A percentile compares a stretch with the other conserved stretches of the same genome.
Conservation (phyloP, 2,888 invertebrate genomes). For the Dolichopus griseipennis region DNA sequence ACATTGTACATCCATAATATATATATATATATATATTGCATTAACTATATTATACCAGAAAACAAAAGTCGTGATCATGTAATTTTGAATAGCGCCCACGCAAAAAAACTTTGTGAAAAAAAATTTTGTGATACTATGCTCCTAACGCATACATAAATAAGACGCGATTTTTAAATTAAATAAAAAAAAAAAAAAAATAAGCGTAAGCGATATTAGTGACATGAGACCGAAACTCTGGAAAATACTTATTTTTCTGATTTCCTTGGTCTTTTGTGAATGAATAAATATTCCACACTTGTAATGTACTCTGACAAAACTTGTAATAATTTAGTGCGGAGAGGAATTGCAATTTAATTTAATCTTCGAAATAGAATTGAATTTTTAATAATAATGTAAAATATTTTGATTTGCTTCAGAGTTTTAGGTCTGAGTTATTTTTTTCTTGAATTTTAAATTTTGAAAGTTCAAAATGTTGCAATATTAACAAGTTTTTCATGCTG, state of each 20-base stretch:
- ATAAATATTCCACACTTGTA: background rate
- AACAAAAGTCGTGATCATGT: slow-evolving; percentile 13
- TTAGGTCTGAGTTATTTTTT: too few species aligned
- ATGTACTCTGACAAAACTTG: background rate
- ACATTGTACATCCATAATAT: too few species aligned
- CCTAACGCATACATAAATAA: background rate
- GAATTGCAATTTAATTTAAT: too few species aligned
- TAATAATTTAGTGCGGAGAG: too few species aligned
- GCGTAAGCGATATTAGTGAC: too few species aligned
- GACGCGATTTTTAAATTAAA: background rate
- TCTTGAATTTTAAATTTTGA: too few species aligned
- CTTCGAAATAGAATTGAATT: too few species aligned
- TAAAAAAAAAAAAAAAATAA: background rate
- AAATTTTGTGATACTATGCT: background rate
- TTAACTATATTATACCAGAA: background rate
- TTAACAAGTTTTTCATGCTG: too few species aligned
- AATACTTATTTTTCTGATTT: background rate
- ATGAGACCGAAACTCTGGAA: background rate
- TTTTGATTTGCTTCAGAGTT: too few species aligned
- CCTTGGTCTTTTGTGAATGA: background rate
- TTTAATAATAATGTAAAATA: too few species aligned
- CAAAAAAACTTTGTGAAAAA: background rate
- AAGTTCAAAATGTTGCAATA: too few species aligned
- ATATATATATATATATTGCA: background rate
- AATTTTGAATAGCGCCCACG: slow-evolving; percentile 7